Conservation (phyloP, 2,797 vertebrate species). For the Cynopterus sphinx region DNA sequence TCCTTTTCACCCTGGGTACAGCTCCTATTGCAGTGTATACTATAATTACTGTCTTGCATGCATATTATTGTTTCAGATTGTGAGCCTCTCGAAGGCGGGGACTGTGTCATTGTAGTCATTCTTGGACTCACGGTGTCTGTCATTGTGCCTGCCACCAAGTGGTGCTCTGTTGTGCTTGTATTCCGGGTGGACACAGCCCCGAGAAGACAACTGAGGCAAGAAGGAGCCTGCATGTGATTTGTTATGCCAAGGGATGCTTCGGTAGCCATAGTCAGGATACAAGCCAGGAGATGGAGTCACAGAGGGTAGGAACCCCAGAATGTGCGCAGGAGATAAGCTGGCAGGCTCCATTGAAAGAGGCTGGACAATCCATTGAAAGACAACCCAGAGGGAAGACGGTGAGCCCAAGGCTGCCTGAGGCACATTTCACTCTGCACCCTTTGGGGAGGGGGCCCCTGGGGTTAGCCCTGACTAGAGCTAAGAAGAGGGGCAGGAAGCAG, state of each 20-base stretch:
- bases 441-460: not conserved
- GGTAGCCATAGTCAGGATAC: not conserved
- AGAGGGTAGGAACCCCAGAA: not conserved
- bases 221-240: not conserved
- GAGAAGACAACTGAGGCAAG: not conserved
- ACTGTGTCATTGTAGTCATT: not conserved
- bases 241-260: not conserved
- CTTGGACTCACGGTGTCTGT: not conserved
- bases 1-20: not conserved
- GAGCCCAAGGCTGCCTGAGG: not conserved
- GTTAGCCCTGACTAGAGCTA: not conserved
- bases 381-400: fast-evolving
- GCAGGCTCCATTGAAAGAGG: not conserved
- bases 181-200: not conserved
- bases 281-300: not conserved
- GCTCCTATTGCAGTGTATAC: not conserved
- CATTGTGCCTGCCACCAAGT: not conserved
- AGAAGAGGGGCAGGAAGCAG: not conserved
- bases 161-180: not conserved
- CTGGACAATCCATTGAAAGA: not conserved
- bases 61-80: not conserved
- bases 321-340: not conserved
- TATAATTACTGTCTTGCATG: not conserved
- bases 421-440: not conserved
- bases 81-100: not conserved